Evolutionary conservation across 2,888 invertebrate species (phyloP).

Genomic region (Ochropleura plecta): DNA sequence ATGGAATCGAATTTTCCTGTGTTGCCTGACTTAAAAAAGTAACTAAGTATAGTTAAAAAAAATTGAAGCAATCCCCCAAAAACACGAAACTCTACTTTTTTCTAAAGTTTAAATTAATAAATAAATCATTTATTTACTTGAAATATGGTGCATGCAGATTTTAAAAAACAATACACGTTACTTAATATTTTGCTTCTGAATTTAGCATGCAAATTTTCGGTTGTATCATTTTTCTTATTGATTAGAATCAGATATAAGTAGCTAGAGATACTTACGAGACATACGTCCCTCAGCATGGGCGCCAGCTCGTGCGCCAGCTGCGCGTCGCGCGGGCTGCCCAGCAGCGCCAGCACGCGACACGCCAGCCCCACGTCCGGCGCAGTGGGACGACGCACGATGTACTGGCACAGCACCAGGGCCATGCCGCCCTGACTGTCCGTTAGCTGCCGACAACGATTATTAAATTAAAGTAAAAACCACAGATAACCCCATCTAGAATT

Average conservation of each 20-base stretch:
- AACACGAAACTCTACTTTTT: too few species aligned
- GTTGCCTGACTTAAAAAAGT: background rate
- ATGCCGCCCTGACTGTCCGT: conserved; percentile 86
- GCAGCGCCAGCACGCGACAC: conserved; percentile 85
- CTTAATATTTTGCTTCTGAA: too few species aligned
- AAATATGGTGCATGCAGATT: too few species aligned
- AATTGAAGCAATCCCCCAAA: background rate
- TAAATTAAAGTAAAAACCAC: background rate
- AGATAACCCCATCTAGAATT: background rate
- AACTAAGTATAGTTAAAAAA: background rate
- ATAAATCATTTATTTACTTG: too few species aligned
- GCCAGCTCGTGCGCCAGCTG: conserved; percentile 79
- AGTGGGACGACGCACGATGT: conserved; percentile 76
- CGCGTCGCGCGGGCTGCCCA: conserved; percentile 83
- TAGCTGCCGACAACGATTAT: conserved; percentile 68
- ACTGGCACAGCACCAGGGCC: conserved; percentile 80
- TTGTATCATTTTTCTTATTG: too few species aligned
- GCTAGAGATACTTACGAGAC: conserved; percentile 70
- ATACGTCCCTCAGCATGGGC: conserved; percentile 75
- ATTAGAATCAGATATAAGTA: too few species aligned
- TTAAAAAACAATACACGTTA: too few species aligned
- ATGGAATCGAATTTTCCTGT: background rate
- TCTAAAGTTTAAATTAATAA: too few species aligned
- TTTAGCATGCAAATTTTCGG: too few species aligned
- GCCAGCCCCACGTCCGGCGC: conserved; percentile 79